Conservation (phyloP, 2,113 vertebrate species). For the Halcyon senegalensis region DNA sequence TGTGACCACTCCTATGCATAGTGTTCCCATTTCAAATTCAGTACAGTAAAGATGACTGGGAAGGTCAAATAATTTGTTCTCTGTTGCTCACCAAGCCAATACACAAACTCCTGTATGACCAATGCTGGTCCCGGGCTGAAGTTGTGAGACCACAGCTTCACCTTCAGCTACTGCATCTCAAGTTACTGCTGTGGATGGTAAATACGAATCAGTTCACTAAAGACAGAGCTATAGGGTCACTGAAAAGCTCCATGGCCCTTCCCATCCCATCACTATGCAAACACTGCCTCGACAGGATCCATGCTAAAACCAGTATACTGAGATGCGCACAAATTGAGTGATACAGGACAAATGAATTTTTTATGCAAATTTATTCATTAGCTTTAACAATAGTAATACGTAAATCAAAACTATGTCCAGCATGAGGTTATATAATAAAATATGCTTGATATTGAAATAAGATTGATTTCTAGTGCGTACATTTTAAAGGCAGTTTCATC, state of each 20-base stretch:
- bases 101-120: neutral
- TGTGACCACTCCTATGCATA: neutral
- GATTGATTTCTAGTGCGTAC: neutral
- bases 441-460: neutral
- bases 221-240: neutral
- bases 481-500: constrained; percentile 55
- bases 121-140: neutral
- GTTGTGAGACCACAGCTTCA: neutral
- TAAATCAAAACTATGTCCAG: constrained; percentile 64
- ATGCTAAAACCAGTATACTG: neutral
- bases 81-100: neutral
- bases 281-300: neutral
- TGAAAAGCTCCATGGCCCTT: neutral
- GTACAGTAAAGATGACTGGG: neutral
- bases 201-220: neutral
- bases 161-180: neutral
- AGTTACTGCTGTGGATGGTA: neutral
- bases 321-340: neutral
- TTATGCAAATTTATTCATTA: constrained; percentile 62
- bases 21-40: neutral
- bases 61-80: neutral
- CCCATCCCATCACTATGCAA: neutral
- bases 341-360: neutral
- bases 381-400: constrained; percentile 57
- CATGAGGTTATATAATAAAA: constrained; percentile 64